These are phyloP conservation scores for Scortum barcoo DNA, from an alignment of 2,113 vertebrate species.

Conservation along the genomic window DNA sequence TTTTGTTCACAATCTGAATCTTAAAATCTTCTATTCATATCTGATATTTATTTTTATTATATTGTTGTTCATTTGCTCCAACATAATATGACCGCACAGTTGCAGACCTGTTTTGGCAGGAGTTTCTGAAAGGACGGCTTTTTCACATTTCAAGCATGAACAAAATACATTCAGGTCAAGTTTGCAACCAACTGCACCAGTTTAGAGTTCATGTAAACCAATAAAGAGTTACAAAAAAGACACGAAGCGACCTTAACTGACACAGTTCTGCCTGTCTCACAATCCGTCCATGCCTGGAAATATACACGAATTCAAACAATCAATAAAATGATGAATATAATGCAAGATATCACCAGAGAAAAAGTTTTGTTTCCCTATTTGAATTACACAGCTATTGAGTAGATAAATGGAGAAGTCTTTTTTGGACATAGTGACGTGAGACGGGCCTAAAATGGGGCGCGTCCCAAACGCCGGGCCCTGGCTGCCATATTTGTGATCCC, in stretches of 20 bases:
- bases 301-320: neutral
- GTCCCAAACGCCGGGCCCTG: conserved; percentile 50
- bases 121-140: neutral
- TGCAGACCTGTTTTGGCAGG: neutral
- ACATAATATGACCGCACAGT: neutral
- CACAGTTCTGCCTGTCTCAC: neutral
- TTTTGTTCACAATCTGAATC: no score
- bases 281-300: neutral
- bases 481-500: conserved; percentile 69
- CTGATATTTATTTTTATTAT: neutral
- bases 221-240: neutral
- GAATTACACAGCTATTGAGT: conserved; percentile 9
- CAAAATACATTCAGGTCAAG: neutral
- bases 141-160: neutral
- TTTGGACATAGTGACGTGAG: conserved; percentile 22
- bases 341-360: neutral
- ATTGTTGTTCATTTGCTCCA: neutral
- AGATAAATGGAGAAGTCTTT: conserved; percentile 9
- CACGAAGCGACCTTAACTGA: neutral
- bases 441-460: conserved; percentile 51
- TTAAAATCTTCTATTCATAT: no score
- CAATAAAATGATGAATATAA: neutral
- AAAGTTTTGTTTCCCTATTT: conserved; percentile 3
- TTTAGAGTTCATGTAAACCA: neutral
- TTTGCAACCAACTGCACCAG: neutral